These are phyloP conservation scores for Gymnoscopelus braueri DNA, from an alignment of 2,797 vertebrate genomes.

Conservation along the genomic window DNA sequence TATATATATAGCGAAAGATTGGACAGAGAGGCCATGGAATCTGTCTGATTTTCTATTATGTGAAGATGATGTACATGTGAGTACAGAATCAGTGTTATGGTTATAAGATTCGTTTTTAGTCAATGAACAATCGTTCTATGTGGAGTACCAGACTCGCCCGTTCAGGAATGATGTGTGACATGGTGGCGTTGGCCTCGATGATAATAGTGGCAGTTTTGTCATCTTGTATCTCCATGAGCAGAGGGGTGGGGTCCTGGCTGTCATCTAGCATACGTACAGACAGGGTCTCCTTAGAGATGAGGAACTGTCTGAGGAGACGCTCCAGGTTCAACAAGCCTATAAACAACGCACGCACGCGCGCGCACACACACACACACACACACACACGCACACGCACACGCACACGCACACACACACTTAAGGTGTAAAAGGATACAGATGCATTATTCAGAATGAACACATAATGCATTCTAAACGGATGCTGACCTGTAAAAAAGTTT, in stretches of 20 bases:
- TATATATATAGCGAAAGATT: too few relatives aligned
- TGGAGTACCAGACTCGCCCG: slow-evolving; percentile 79
- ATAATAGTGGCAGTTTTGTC: slow-evolving; percentile 98
- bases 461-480: too few relatives aligned
- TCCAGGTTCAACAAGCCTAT: slow-evolving; percentile 97
- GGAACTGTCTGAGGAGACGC: slow-evolving; percentile 95
- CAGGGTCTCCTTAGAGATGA: slow-evolving; percentile 97
- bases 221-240: slow-evolving; percentile 96
- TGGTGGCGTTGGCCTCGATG: slow-evolving; percentile 91
- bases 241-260: slow-evolving; percentile 93
- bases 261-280: slow-evolving; percentile 97
- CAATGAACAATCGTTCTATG: slow-evolving; percentile 9
- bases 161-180: slow-evolving; percentile 89
- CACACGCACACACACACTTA: not conserved
- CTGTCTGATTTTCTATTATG: slow-evolving; percentile 17
- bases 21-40: too few relatives aligned
- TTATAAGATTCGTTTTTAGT: not conserved
- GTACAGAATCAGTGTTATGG: too few relatives aligned
- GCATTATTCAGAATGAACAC: too few relatives aligned
- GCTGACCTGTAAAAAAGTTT: too few relatives aligned
- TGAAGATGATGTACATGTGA: not conserved
- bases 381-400: slow-evolving; percentile 5
- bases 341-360: slow-evolving; percentile 25
- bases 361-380: slow-evolving; percentile 10
- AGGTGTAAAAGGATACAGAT: too few relatives aligned